Evolutionary conservation across 2,888 invertebrate genomes (phyloP).

Genomic region (Lysandra bellargus): DNA sequence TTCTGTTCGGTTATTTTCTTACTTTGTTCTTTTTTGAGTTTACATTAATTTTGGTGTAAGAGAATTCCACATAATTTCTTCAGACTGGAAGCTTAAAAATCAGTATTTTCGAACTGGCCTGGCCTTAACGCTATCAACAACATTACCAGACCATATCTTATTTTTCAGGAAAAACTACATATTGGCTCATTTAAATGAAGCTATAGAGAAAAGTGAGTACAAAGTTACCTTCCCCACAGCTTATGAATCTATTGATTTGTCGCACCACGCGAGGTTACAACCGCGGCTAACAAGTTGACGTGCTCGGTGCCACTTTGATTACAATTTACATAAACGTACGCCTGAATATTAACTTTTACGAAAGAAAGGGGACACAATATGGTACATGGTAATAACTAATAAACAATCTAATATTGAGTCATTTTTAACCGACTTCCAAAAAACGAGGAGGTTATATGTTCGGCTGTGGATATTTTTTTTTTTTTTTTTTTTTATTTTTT

Average conservation of each 20-base stretch:
- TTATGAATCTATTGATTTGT: slow-evolving; percentile 26
- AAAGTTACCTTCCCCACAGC: neutral
- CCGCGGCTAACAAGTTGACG: slow-evolving; percentile 16
- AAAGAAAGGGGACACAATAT: neutral
- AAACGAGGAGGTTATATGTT: too few relatives aligned
- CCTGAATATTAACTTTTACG: neutral
- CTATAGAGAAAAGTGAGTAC: neutral
- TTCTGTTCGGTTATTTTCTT: too few relatives aligned
- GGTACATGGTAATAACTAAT: neutral
- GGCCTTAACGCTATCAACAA: neutral
- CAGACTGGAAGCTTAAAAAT: too few relatives aligned
- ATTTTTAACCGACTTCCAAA: too few relatives aligned
- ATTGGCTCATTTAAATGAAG: neutral
- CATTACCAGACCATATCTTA: too few relatives aligned
- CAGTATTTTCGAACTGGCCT: too few relatives aligned
- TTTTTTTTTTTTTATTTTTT: too few relatives aligned
- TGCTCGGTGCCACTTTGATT: neutral
- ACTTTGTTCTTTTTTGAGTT: too few relatives aligned
- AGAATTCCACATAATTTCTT: too few relatives aligned
- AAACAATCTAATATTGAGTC: neutral
- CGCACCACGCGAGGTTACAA: slow-evolving; percentile 27
- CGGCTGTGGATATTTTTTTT: too few relatives aligned
- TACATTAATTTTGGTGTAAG: too few relatives aligned
- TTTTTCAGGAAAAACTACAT: neutral
- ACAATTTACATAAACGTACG: neutral